Conservation (phyloP, 1,140 invertebrate species). For the Drosophila prosaltans region DNA sequence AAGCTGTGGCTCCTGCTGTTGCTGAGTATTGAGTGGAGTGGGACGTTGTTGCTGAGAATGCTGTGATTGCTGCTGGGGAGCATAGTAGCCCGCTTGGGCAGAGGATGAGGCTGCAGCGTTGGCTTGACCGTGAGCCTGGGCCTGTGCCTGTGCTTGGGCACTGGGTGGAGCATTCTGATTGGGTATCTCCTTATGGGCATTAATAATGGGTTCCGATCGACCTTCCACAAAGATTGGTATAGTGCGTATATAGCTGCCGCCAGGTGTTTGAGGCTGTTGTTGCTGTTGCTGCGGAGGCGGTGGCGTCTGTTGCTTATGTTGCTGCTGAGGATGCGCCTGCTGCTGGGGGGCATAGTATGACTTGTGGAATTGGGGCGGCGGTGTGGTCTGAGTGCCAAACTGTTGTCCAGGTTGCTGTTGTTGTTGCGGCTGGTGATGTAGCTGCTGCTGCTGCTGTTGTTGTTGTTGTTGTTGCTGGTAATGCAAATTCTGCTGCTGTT, state of each 20-base stretch:
- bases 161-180: conserved; percentile 77
- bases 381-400: conserved; percentile 74
- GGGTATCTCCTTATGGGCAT: conserved; percentile 84
- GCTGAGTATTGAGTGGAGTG: conserved; percentile 79
- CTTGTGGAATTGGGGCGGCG: conserved; percentile 65
- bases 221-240: conserved; percentile 95
- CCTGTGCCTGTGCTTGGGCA: conserved; percentile 82
- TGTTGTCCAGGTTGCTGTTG: conserved; percentile 54
- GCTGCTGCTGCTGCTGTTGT: conserved; percentile 31
- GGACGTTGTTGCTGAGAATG: conserved; percentile 65
- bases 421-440: not conserved
- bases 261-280: conserved; percentile 79
- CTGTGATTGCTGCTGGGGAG: conserved; percentile 60
- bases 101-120: conserved; percentile 39
- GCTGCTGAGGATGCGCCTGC: conserved; percentile 75
- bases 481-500: conserved; percentile 82
- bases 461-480: conserved; percentile 83
- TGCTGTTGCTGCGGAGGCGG: conserved; percentile 75
- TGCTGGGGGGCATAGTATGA: conserved; percentile 68
- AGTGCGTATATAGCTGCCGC: conserved; percentile 86
- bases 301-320: conserved; percentile 75
- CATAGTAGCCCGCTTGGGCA: conserved; percentile 57
- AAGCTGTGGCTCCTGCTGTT: conserved; percentile 49
- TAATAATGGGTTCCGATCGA: conserved; percentile 89
- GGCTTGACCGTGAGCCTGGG: conserved; percentile 60